Conservation (phyloP, 2,888 invertebrate species). For the Mimas tiliae region DNA sequence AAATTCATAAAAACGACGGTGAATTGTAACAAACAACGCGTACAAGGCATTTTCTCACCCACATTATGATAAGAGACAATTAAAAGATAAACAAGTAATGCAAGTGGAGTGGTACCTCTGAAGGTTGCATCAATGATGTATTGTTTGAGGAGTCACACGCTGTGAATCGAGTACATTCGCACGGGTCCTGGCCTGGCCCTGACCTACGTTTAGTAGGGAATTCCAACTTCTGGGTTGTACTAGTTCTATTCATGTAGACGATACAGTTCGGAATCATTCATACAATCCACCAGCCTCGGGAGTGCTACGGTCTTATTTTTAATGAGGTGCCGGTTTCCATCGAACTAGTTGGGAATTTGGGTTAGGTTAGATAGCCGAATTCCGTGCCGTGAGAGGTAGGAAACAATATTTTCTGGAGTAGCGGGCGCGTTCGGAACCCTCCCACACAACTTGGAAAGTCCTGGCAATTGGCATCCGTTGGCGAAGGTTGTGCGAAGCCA, state of each 20-base stretch:
- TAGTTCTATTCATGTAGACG: background rate
- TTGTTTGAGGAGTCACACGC: slow-evolving; percentile 2
- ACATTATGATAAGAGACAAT: slow-evolving; percentile 20
- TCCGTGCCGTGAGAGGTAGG: no score
- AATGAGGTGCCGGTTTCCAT: no score
- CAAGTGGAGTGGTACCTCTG: slow-evolving; percentile 19
- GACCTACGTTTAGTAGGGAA: slow-evolving; percentile 12
- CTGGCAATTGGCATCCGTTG: no score
- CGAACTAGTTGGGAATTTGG: no score
- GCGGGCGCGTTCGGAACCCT: no score
- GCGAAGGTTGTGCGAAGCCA: no score
- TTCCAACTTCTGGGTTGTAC: background rate
- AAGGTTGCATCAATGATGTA: background rate
- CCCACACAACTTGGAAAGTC: no score
- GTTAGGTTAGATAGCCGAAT: no score
- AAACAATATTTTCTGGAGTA: no score
- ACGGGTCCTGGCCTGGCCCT: slow-evolving; percentile 9
- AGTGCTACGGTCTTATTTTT: no score
- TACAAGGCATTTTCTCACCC: slow-evolving; percentile 16
- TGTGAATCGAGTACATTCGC: slow-evolving; percentile 10
- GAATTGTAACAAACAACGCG: slow-evolving; percentile 9
- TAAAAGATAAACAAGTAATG: slow-evolving; percentile 14
- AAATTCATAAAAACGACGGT: background rate
- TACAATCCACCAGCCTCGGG: no score
- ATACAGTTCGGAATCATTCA: no score